Evolutionary conservation across 2,888 invertebrate genomes (phyloP).

Genomic region (Athalia circularis): DNA sequence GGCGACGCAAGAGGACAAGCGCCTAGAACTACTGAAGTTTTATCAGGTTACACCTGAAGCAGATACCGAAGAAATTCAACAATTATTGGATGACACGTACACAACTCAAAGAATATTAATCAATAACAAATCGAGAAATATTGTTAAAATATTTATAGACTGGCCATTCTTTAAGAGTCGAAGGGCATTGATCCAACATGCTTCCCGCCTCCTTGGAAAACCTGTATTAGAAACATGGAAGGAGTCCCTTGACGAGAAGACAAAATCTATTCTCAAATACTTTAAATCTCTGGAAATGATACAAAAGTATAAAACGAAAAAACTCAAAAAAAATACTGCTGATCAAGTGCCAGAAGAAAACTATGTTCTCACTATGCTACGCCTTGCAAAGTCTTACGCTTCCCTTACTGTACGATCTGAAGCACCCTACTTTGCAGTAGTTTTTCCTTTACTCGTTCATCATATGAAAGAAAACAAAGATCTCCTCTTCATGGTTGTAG

Average conservation of each 20-base stretch:
- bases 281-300: slow-evolving; percentile 25
- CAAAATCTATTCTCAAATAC: slow-evolving; percentile 39
- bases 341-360: background rate
- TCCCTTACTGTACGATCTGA: slow-evolving; percentile 28
- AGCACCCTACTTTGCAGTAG: slow-evolving; percentile 22
- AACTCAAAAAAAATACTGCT: background rate
- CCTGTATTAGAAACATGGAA: slow-evolving; percentile 27
- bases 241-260: slow-evolving; percentile 21
- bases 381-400: slow-evolving; percentile 28
- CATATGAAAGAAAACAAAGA: slow-evolving; percentile 40
- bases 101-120: slow-evolving; percentile 38
- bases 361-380: slow-evolving; percentile 32
- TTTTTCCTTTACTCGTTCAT: slow-evolving; percentile 34
- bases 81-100: slow-evolving; percentile 45
- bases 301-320: too few relatives aligned
- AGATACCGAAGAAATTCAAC: slow-evolving; percentile 10
- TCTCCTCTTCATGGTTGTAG: slow-evolving; percentile 28
- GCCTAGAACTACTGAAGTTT: background rate
- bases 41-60: slow-evolving; percentile 4
- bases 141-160: slow-evolving; percentile 7
- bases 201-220: slow-evolving; percentile 46
- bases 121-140: slow-evolving; percentile 18
- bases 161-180: slow-evolving; percentile 39
- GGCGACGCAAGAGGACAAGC: slow-evolving; percentile 40
- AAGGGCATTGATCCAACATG: slow-evolving; percentile 34